Conservation (phyloP, 2,797 vertebrate genomes). For the Apogon talboti region DNA sequence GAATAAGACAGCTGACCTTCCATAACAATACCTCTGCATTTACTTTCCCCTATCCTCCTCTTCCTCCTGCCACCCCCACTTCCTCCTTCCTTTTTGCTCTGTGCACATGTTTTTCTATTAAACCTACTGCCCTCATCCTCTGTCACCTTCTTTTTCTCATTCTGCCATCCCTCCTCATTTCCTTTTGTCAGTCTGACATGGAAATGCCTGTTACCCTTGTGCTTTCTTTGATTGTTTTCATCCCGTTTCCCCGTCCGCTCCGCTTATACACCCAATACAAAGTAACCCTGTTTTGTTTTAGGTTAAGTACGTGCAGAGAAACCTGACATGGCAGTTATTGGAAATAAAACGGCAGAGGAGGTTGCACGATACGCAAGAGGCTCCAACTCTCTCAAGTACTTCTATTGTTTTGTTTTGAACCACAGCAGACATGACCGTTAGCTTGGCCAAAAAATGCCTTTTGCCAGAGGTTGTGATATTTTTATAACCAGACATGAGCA, state of each 20-base stretch:
- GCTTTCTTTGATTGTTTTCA: constrained; percentile 19
- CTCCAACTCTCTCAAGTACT: constrained; percentile 26
- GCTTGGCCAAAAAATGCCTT: constrained; percentile 29
- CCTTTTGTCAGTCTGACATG: constrained; percentile 40
- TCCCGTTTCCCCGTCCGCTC: constrained; percentile 9
- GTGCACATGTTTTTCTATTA: constrained; percentile 3
- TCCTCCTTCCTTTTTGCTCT: constrained; percentile 3
- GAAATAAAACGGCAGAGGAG: constrained; percentile 30
- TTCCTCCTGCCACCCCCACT: constrained; percentile 1
- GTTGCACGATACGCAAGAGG: constrained; percentile 46
- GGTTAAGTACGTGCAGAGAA: constrained; percentile 38
- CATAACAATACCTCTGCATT: constrained; percentile 18
- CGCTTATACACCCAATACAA: background rate
- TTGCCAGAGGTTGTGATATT: constrained; percentile 62
- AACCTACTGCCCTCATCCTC: constrained; percentile 20
- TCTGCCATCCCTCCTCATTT: constrained; percentile 34
- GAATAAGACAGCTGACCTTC: constrained; percentile 47
- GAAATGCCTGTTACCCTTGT: constrained; percentile 20
- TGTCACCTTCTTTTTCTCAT: constrained; percentile 6
- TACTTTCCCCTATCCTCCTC: constrained; percentile 29
- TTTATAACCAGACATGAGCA: constrained; percentile 53
- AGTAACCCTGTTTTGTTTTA: constrained; percentile 45
- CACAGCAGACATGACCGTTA: constrained; percentile 19
- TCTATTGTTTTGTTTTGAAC: constrained; percentile 50
- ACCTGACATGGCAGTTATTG: constrained; percentile 25